Percentiles rank a stretch among this genome's conserved stretches.
Conservation (phyloP, 2,113 vertebrate species). For the Megaleporinus macrocephalus region DNA sequence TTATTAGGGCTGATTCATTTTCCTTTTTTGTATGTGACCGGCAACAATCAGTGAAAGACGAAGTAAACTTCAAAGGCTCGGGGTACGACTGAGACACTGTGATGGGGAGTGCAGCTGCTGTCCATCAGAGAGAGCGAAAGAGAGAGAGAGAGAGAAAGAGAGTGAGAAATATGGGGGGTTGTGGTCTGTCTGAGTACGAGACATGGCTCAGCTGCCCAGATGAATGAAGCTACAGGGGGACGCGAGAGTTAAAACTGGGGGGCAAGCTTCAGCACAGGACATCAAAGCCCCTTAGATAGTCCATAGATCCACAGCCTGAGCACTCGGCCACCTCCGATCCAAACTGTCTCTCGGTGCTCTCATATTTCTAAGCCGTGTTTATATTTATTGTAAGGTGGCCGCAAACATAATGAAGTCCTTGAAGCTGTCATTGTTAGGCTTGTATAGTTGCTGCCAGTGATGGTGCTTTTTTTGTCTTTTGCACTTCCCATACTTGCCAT, state of each 20-base stretch:
- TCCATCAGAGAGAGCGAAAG: slow-evolving; percentile 86
- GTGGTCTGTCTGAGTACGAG: slow-evolving; percentile 47
- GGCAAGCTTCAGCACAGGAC: slow-evolving; percentile 51
- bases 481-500: slow-evolving; percentile 74
- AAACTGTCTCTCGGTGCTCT: background rate
- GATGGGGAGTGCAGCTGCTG: slow-evolving; percentile 86
- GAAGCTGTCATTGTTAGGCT: background rate
- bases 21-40: slow-evolving; percentile 50
- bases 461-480: background rate
- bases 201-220: slow-evolving; percentile 86
- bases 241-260: slow-evolving; percentile 85
- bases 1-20: slow-evolving; percentile 56
- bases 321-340: background rate
- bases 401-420: background rate
- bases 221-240: slow-evolving; percentile 93
- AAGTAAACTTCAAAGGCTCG: slow-evolving; percentile 90
- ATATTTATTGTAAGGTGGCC: background rate
- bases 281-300: slow-evolving; percentile 38
- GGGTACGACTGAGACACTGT: slow-evolving; percentile 87
- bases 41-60: slow-evolving; percentile 79
- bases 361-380: background rate
- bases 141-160: slow-evolving; percentile 88
- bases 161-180: slow-evolving; percentile 73
- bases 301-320: background rate
- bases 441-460: background rate